Conservation (phyloP, 2,888 invertebrate genomes). For the Xestoiulus laeticollis region DNA sequence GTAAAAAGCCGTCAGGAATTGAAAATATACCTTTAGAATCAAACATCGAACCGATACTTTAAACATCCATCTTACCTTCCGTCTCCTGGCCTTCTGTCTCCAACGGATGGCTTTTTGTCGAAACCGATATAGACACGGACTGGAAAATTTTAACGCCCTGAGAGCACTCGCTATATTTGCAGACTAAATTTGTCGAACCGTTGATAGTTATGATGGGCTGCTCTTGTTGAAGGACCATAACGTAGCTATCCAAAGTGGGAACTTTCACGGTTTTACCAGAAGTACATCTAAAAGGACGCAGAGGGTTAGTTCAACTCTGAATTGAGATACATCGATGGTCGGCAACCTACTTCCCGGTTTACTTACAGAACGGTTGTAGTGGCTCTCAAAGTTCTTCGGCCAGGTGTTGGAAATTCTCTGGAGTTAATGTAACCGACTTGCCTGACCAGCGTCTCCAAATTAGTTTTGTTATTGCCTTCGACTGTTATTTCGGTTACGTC, state of each 20-base stretch:
- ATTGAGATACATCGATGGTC: no score
- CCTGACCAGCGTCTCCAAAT: slow-evolving; percentile 85
- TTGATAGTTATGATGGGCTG: slow-evolving; percentile 84
- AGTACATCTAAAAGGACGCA: slow-evolving; percentile 77
- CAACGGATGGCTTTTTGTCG: slow-evolving; percentile 59
- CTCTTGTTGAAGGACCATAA: slow-evolving; percentile 86
- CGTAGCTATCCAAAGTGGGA: slow-evolving; percentile 81
- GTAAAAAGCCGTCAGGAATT: neutral
- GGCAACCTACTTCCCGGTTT: no score
- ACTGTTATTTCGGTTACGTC: slow-evolving; percentile 89
- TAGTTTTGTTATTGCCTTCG: slow-evolving; percentile 88
- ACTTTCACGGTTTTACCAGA: slow-evolving; percentile 78
- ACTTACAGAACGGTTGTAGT: slow-evolving; percentile 80
- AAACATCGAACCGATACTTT: neutral
- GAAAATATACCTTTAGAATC: neutral
- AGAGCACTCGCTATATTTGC: slow-evolving; percentile 85
- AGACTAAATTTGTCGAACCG: slow-evolving; percentile 82
- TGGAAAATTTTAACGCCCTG: slow-evolving; percentile 89
- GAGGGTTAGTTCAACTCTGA: no score
- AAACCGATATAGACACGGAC: slow-evolving; percentile 75
- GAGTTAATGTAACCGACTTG: slow-evolving; percentile 92
- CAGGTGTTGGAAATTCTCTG: slow-evolving; percentile 92
- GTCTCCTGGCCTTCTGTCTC: slow-evolving; percentile 53
- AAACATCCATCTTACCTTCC: slow-evolving; percentile 36
- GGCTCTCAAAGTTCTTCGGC: slow-evolving; percentile 84